Base-by-base conservation (phyloP, 2,888 invertebrate species). In the Limenitis arthemis region DNA sequence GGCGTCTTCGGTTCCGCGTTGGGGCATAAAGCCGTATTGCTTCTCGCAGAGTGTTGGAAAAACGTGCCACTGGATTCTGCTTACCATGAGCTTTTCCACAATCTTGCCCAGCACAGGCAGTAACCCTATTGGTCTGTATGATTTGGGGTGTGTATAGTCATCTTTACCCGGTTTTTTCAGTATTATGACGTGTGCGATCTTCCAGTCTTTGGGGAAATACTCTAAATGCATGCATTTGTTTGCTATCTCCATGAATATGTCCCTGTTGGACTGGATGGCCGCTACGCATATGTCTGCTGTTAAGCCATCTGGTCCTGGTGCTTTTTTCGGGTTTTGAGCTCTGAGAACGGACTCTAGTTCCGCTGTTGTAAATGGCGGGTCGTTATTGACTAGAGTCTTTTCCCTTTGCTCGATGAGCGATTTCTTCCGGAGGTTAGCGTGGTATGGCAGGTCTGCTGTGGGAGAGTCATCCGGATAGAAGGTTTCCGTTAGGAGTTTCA, bases 201-300 rank as follows among this genome's bases (percentile, higher is more conserved):
- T 62, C 62, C 60, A 64, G 5, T 12, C 30, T 4, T 30, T 33
- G 0, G 61, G 61, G 43, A 65, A 64, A 44, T 55, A 28, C 2
- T 11, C 8, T 1, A 57, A 38, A 3, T n/a, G 11, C n/a, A 65
- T 40, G 46, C 63, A 62, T 12, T 53, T 61, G 44, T 64, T 65
- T 0, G 47, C 12, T 3, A 64, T 1, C 0, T 52, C 44, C 1
- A 62, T 46, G 41, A 62, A 59, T 1, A 53, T 4, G 1, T 54
- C 53, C 5, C 9, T 51, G 6, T 54, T 42, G 5, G 33, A 29
- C 2, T 40, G 7, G 0, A 61, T 56, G 6, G 58, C 58, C 4
- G 29, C 37, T 1, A 4, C 8, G 44, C 63, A 63, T n/a, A 66
- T 65, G 42, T 65, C 64, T 0, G 63, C 52, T 0, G 64, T 66